Conservation (phyloP, 1,140 invertebrate genomes). For the Leptonema lineaticorne region DNA sequence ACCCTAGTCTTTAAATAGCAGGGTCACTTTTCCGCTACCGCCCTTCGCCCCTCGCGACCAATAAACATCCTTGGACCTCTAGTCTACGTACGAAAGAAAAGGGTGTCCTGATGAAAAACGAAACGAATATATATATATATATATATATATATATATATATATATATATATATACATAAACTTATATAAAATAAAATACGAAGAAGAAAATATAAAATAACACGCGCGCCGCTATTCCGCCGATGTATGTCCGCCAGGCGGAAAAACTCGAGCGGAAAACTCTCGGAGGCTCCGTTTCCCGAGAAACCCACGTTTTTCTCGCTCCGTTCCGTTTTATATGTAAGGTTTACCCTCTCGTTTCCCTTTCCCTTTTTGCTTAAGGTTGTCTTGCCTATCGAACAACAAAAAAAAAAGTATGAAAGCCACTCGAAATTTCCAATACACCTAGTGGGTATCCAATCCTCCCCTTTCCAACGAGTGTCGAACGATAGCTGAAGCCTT, state of each 20-base stretch:
- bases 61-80: slow-evolving; percentile 12
- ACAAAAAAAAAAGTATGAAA: slow-evolving; percentile 2
- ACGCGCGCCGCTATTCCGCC: neutral
- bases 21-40: too few relatives aligned
- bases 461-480: neutral
- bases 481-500: slow-evolving; percentile 8
- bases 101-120: neutral
- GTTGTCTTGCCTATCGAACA: neutral
- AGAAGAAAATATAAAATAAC: too few relatives aligned
- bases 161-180: too few relatives aligned
- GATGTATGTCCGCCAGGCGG: neutral
- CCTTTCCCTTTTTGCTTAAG: too few relatives aligned
- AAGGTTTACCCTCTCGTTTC: neutral
- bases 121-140: neutral
- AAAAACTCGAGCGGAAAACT: slow-evolving; percentile 16
- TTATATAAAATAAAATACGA: too few relatives aligned
- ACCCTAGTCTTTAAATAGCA: slow-evolving; percentile 11
- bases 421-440: slow-evolving; percentile 18
- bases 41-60: slow-evolving; percentile 12
- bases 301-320: slow-evolving; percentile 11
- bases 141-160: neutral
- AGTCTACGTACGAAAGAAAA: neutral
- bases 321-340: too few relatives aligned
- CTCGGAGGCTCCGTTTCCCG: neutral
- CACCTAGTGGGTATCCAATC: slow-evolving; percentile 17